Base-by-base conservation (phyloP, 2,113 vertebrate species). In the Micromys minutus region DNA sequence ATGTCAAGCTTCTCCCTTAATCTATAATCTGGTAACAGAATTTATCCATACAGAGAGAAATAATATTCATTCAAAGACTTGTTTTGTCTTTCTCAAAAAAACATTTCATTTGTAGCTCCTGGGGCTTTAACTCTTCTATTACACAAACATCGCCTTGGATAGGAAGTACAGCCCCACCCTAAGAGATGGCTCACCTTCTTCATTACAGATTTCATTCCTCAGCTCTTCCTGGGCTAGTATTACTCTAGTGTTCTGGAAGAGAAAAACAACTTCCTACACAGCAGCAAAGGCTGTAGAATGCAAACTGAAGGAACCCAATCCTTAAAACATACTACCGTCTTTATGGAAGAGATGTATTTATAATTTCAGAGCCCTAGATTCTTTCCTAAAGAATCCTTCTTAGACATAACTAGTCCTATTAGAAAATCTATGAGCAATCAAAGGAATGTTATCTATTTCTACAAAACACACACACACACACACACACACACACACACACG, bases 11-110 rank as follows among this genome's bases (percentile, higher is more conserved):
- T 87, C 69, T 81, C 57, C n/a, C 34, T 75, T 79, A 69, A 85
- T 85, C n/a, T n/a, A n/a, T n/a, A n/a, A n/a, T n/a, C 80, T 69
- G 36, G 69, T 11, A 93, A 89, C n/a, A 93, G 77, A 93, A 94
- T 85, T 76, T 92, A 95, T 65, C 89, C 76, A 93, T 24, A 63
- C 47, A 74, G 7, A 86, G 57, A 65, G 59, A 86, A 61, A 52
- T 67, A 74, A 93, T 74, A 22, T 71, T 34, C 36, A 76, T 29
- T 5, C 52, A 34, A 50, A 61, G n/a, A n/a, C 80, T 75, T 69
- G 26, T 12, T 89, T 71, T 90, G 26, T 39, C n/a, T 83, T 50
- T 84, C 22, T 72, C 90, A 91, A 72, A 42, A 61, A 42, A 17
- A 36, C 52, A 36, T 61, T 80, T 57, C 87, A 94, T 90, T 47